phyloP scores from a whole-genome alignment of 2,113 vertebrate genomes.

The Cyphomyrus plagiostoma region DNA sequence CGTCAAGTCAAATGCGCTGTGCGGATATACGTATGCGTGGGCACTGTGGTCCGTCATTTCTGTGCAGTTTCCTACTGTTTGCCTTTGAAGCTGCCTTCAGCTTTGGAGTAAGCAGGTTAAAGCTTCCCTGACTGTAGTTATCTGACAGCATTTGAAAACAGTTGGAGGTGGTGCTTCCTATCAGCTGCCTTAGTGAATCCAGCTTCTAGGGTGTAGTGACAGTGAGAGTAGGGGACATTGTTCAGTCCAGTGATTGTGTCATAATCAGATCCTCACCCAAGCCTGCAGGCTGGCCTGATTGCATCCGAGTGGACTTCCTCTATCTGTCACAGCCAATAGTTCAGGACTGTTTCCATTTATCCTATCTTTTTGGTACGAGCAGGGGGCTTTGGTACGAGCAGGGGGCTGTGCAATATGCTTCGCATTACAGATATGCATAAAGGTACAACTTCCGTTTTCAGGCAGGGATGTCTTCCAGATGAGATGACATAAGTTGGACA shows the following conservation, averaged over 20 bases:
- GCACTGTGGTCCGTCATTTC: neutral
- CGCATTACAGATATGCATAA: neutral
- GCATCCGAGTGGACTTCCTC: too few species aligned
- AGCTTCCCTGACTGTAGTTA: neutral
- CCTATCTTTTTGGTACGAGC: neutral
- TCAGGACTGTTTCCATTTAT: neutral
- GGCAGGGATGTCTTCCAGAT: neutral
- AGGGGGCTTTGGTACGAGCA: too few species aligned
- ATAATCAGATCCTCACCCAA: neutral
- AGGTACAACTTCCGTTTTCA: neutral
- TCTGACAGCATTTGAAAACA: neutral
- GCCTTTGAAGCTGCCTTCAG: neutral
- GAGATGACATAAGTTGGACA: neutral
- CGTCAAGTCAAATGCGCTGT: neutral
- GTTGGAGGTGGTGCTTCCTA: neutral
- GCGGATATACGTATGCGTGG: neutral
- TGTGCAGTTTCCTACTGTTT: neutral
- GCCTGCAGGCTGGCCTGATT: neutral
- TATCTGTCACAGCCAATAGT: neutral
- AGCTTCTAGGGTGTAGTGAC: neutral
- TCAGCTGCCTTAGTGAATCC: neutral
- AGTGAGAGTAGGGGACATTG: neutral
- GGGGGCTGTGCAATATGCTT: too few species aligned
- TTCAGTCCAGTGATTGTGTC: neutral
- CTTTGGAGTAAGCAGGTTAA: neutral